Evolutionary conservation across 2,797 vertebrate genomes (phyloP).

Genomic region (Peromyscus eremicus): DNA sequence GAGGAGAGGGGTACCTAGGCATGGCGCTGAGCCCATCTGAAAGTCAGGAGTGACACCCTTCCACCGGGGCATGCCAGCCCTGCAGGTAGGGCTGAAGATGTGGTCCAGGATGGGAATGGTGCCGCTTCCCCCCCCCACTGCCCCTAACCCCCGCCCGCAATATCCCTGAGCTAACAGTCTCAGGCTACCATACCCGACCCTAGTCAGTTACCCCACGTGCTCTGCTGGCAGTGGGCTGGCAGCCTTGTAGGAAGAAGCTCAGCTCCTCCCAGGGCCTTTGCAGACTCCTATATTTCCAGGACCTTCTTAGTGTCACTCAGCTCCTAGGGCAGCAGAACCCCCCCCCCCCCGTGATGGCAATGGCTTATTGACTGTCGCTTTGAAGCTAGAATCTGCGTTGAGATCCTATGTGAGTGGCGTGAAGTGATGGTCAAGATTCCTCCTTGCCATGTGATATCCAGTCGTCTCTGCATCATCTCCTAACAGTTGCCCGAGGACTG

Average conservation of each 20-base stretch:
- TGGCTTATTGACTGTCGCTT: neutral
- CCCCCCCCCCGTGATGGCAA: fast-evolving
- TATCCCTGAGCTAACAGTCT: neutral
- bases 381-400: neutral
- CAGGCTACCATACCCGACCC: neutral
- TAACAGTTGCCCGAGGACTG: neutral
- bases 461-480: neutral
- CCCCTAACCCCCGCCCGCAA: too few relatives aligned
- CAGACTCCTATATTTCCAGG: fast-evolving
- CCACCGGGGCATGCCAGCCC: neutral
- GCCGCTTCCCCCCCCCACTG: neutral
- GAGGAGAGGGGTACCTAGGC: fast-evolving
- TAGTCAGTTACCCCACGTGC: neutral
- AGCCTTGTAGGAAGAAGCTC: neutral
- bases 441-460: fast-evolving
- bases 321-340: too few relatives aligned
- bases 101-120: neutral
- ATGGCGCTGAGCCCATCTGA: fast-evolving
- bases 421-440: neutral
- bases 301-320: neutral
- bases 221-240: neutral
- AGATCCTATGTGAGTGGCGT: fast-evolving
- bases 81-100: neutral
- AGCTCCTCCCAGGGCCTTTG: neutral
- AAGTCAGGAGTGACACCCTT: neutral